Evolutionary conservation across 2,797 vertebrate genomes (phyloP).

Genomic region (Pseudopleuronectes americanus): DNA sequence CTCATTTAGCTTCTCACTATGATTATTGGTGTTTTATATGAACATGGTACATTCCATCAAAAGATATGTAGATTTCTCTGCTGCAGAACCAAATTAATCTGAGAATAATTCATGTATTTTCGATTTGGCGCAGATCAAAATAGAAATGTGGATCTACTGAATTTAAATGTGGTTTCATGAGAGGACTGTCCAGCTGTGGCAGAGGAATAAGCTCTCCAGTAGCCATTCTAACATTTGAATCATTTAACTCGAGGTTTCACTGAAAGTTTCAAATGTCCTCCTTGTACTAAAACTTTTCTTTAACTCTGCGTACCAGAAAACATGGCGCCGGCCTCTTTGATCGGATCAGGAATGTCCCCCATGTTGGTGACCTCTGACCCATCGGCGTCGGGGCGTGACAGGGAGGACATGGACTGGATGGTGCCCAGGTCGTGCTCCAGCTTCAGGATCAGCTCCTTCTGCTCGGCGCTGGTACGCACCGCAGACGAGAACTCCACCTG

Average conservation of each 20-base stretch:
- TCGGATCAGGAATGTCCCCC: conserved; percentile 91
- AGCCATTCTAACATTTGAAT: no score
- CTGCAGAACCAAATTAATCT: no score
- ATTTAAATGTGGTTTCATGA: no score
- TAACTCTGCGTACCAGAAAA: conserved; percentile 84
- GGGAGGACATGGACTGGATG: conserved; percentile 87
- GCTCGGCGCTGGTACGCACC: conserved; percentile 83
- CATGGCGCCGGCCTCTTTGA: conserved; percentile 93
- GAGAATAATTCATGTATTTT: no score
- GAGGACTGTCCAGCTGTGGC: no score
- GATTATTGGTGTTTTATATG: no score
- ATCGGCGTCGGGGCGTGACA: conserved; percentile 89
- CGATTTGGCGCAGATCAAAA: no score
- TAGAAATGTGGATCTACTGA: no score
- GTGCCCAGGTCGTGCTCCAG: conserved; percentile 97
- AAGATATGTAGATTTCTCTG: no score
- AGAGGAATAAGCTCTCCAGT: no score
- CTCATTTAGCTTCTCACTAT: no score
- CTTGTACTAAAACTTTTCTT: not conserved
- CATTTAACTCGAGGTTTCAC: no score
- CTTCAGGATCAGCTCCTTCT: conserved; percentile 92
- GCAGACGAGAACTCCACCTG: conserved; percentile 89
- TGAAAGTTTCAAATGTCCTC: not conserved
- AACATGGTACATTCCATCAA: not conserved
- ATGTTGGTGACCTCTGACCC: conserved; percentile 85